Evolutionary conservation across 2,113 vertebrate genomes (phyloP).

Genomic region (Archilochus colubris): DNA sequence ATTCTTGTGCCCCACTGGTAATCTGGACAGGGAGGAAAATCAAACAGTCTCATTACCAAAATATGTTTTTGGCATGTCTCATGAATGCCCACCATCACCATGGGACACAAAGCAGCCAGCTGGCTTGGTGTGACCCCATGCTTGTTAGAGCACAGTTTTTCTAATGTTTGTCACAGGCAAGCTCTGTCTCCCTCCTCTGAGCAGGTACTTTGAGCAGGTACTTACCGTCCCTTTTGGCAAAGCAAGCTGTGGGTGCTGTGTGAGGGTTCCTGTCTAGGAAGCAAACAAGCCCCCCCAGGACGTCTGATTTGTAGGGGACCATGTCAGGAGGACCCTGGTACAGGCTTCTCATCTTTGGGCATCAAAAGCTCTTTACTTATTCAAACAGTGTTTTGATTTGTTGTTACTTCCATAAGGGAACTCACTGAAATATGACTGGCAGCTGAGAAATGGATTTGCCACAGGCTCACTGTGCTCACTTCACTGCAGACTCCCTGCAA

Average conservation of each 20-base stretch:
- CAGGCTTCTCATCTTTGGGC: rapidly evolving
- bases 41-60: rapidly evolving
- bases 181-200: neutral
- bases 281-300: neutral
- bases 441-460: neutral
- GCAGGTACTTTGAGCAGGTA: neutral
- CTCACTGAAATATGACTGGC: neutral
- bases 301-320: neutral
- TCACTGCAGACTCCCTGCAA: neutral
- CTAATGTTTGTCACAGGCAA: neutral
- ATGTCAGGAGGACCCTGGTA: no score
- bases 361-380: neutral
- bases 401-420: neutral
- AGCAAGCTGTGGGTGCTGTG: neutral
- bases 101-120: neutral
- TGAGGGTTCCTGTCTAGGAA: neutral
- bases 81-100: rapidly evolving
- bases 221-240: no score
- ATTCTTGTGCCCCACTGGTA: neutral
- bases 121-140: neutral
- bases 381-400: neutral
- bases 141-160: neutral
- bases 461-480: neutral
- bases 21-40: neutral
- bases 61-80: neutral